Base-by-base conservation (phyloP, 2,797 vertebrate genomes). In the Tenualosa thibaudeaui region DNA sequence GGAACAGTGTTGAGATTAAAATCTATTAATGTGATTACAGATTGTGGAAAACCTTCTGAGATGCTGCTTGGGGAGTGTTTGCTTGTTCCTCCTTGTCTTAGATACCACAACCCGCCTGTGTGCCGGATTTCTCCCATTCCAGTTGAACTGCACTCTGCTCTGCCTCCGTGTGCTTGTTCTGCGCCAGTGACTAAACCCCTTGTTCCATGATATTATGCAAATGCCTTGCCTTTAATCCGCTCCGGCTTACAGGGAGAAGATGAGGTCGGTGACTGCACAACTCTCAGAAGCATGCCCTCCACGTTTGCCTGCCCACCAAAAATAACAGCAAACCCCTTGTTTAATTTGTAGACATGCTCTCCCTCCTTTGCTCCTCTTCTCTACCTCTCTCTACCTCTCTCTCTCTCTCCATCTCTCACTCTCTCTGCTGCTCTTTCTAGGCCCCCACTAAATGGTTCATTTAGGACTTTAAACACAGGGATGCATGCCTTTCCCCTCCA, bases 391-490 rank as follows among this genome's bases (percentile, higher is more conserved):
- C 37, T 43, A 17, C 46, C 17, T 22, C 40, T 46, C 1, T 37
- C 37, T 78, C 6, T 40, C 71, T 43, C 40, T 78, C 71, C 40
- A 13, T 75, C 37, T 46, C 71, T 78, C 71, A 9, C 19, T 22
- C 5, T 46, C 37, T 46, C 37, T 7, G 1, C 43, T 78, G 60
- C 46, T 37, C 81, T 71, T 56, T 17, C 71, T 19, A 10, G 37
- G 19, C 50, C 10, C 31, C 9, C 50, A 51, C 50, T 51, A 81
- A 84, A 88, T 85, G 85, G 81, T 71, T 86, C 60, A 56, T 83
- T 88, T 88, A 84, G 84, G 58, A 60, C 83, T 81, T 82, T 60
- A 82, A 82, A 84, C 37, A 81, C n/a, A 24, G 68, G 82, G 85
- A 86, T 58, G 82, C 3, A 3, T 0, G 6, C 58, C 24, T 84